Evolutionary conservation across 2,113 vertebrate genomes (phyloP), one percentile per base, ranked within the genome.

Genomic region (Corythornis vintsioides): DNA sequence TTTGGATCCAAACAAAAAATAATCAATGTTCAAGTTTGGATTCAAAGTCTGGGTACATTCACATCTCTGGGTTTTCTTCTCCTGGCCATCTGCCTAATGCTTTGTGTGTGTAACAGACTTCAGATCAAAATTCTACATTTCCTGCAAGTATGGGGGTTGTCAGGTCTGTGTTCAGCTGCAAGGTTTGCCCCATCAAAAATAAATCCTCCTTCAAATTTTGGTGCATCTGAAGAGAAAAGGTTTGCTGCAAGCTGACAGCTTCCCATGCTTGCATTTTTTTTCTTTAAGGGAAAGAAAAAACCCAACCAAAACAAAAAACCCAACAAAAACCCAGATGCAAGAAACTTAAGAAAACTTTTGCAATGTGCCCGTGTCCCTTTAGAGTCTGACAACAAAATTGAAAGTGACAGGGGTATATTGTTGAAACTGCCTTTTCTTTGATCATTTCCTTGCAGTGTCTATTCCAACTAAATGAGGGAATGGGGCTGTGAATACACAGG

Each of bases 351-450:
- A 80, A 93, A 96, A 95, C 79, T 92, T 96, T 12, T 57, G 40
- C 83, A 40, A 24, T 29, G 61, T 87, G 52, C 55, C 79, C n/a
- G 26, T 56, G 72, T 71, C 56, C 79, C 72, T 91, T 88, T 94
- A 69, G 78, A 92, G 35, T 66, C 77, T 80, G 64, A 74, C 74
- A 85, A 76, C 47, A 75, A 85, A 92, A 95, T 92, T 86, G 79
- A 67, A 94, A 91, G 82, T 88, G 94, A 96, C 87, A 93, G 75
- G 92, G 64, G 60, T 76, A 88, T 93, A 92, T 88, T 93, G 94
- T 93, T 94, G 91, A 87, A 93, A 91, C 47, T 94, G 92, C 67
- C 47, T 95, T 95, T 91, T 92, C 94, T 95, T 95, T 95, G 91
- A 93, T 92, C 84, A 25, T 83, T 91, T 94, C 35, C 84, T 96